Evolutionary conservation across 2,797 vertebrate genomes (phyloP), one percentile per base, ranked within the genome.

Genomic region (Sebastes steindachneri): DNA sequence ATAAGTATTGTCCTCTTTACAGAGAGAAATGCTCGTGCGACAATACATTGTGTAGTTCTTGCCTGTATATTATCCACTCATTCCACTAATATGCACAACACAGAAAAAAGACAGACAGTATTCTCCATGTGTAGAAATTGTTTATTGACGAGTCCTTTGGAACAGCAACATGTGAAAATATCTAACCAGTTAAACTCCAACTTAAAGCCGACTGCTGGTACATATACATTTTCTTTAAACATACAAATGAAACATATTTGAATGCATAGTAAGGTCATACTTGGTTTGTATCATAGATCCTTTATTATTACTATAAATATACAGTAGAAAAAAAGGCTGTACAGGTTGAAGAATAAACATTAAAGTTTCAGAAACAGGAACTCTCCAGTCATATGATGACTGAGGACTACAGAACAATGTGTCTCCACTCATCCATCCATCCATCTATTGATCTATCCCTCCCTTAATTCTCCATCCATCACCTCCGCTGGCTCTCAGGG

Each of bases 321-420:
- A 77, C 41, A 88, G 82, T 60, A 90, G 88, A 82, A 87, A 82
- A 87, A 62, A 92, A 84, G 37, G 69, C 92, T 94, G 91, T 94
- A 95, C 94, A 94, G 88, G 80, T 73, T 54, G 82, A 80, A 84
- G 80, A 82, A 88, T 67, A 77, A 41, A 79, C 41, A 1, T 33
- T 33, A 81, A 65, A 69, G 80, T 75, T 83, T 91, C 67, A 90
- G 81, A 88, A 88, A 17, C 6, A 92, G 63, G 63, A 88, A 89
- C 80, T 84, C 73, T 91, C 65, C 85, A 85, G 93, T 95, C 94
- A 93, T 93, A 92, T 94, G 92, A 94, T 93, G 94, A 95, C 91
- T 89, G 88, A 78, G 37, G 75, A 82, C 93, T 86, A 93, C 79
- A 68, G 71, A 73, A 75, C 70, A 80, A 65, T 48, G 51, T 77